A percentile compares a stretch with the other conserved stretches of the same genome.
Evolutionary conservation across 1,140 invertebrate genomes (phyloP).

Genomic region (Steinernema feltiae): DNA sequence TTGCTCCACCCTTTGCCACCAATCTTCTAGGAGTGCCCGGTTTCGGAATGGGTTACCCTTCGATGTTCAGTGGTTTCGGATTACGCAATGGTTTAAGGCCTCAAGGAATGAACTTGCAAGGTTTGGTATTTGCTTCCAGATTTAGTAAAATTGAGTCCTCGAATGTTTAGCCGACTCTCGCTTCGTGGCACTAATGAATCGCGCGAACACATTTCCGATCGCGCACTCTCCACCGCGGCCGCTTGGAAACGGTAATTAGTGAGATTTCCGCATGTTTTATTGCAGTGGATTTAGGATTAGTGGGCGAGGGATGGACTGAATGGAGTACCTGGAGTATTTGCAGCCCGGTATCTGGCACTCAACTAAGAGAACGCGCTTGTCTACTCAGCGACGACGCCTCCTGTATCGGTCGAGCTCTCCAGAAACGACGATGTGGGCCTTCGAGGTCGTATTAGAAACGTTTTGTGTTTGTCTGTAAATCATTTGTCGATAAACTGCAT

Average conservation of each 20-base stretch:
- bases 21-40: not conserved
- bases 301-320: not conserved
- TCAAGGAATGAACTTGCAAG: not conserved
- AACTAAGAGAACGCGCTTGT: not conserved
- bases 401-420: not conserved
- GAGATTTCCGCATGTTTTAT: not conserved
- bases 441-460: not conserved
- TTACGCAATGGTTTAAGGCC: not conserved
- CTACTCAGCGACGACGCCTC: not conserved
- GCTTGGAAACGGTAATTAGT: not conserved
- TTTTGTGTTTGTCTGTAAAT: not conserved
- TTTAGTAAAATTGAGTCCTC: not conserved
- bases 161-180: not conserved
- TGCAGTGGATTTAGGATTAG: not conserved
- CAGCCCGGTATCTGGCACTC: not conserved
- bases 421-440: not conserved
- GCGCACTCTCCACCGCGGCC: not conserved
- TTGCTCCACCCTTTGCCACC: not conserved
- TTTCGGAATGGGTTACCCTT: not conserved
- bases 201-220: not conserved
- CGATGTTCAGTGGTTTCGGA: not conserved
- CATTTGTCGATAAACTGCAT: slow-evolving; percentile 5
- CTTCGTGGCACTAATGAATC: not conserved
- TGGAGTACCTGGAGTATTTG: not conserved
- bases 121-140: not conserved